phyloP scores from a whole-genome alignment of 2,113 vertebrate species.

The Aegypius monachus region DNA sequence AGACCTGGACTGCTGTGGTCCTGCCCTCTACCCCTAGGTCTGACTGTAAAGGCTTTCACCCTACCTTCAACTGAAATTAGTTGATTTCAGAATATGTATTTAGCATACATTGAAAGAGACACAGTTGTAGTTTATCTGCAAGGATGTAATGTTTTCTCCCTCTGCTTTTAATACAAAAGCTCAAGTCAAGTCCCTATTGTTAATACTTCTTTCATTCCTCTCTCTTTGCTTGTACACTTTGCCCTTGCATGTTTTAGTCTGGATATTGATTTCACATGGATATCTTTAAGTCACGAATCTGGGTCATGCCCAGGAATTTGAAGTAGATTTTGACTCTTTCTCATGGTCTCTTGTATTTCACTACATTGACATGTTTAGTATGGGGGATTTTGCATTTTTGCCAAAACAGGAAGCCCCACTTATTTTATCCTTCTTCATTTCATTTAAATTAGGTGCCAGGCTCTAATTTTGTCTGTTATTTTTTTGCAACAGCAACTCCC shows the following conservation, averaged over 20 bases:
- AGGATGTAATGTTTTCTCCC: not conserved
- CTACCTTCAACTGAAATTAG: not conserved
- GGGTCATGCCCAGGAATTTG: not conserved
- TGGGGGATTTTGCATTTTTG: not conserved
- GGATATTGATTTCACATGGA: not conserved
- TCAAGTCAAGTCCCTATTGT: not conserved
- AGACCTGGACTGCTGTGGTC: not conserved
- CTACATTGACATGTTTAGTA: not conserved
- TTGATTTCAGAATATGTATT: not conserved
- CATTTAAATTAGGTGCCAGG: not conserved
- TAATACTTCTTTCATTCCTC: not conserved
- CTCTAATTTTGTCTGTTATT: not conserved
- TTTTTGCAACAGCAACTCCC: not conserved
- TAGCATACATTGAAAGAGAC: not conserved
- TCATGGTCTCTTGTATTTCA: not conserved
- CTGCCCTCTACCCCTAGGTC: not conserved
- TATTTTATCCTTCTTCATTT: not conserved
- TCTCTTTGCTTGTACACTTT: not conserved
- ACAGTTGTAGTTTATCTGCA: not conserved
- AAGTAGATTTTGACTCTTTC: not conserved
- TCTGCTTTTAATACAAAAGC: not conserved
- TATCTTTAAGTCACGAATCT: not conserved
- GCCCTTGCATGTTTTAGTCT: not conserved
- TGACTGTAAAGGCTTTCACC: not conserved
- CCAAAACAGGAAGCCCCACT: not conserved